Conservation (phyloP, 2,797 vertebrate species). For the Peromyscus attwateri region DNA sequence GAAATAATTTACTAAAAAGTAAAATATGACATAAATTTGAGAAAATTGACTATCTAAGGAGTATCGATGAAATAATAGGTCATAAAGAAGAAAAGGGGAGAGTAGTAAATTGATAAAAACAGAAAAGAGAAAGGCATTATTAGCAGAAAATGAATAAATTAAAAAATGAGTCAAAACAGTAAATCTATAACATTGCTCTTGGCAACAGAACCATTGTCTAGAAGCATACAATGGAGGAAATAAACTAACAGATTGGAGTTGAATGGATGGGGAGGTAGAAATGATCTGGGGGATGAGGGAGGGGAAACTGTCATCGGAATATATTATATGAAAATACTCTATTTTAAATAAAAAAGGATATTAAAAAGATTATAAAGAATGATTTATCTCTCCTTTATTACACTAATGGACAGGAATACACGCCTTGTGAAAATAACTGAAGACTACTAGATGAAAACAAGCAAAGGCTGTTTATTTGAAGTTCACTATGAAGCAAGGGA, state of each 20-base stretch:
- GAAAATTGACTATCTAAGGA: background rate
- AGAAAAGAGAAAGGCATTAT: background rate
- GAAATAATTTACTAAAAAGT: background rate
- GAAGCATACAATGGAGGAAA: background rate
- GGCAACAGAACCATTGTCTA: background rate
- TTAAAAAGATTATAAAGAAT: background rate
- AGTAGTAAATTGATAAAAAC: background rate
- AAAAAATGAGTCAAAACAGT: background rate
- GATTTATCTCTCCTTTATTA: background rate
- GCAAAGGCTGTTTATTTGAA: background rate
- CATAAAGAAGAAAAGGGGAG: background rate
- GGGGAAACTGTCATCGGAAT: background rate
- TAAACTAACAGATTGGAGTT: background rate
- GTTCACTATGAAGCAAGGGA: background rate
- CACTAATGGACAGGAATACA: background rate
- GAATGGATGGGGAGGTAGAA: background rate
- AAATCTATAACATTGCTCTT: background rate
- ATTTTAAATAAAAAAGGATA: background rate
- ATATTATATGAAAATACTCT: background rate
- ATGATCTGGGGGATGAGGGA: no score
- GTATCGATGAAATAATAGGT: background rate
- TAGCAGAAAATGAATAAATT: constrained; percentile 12
- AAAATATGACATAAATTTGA: background rate
- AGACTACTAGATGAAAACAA: background rate
- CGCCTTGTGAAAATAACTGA: background rate